A percentile compares a stretch with the other conserved stretches of the same genome.
Conservation (phyloP, 1,140 invertebrate species). For the Trinorchestia longiramus region DNA sequence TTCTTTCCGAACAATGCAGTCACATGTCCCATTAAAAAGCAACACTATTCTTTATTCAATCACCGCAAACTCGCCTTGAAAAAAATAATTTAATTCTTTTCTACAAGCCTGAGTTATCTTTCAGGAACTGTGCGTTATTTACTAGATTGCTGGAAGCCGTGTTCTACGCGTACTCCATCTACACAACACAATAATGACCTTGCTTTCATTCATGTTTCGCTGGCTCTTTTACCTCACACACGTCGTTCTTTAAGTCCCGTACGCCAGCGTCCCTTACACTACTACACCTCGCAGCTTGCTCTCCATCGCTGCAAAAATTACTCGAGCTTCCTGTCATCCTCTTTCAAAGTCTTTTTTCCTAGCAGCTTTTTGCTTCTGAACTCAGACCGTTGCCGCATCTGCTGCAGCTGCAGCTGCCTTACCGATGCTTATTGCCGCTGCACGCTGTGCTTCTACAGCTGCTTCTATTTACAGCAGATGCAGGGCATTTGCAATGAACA, state of each 20-base stretch:
- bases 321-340: background rate
- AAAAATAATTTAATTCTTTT: background rate
- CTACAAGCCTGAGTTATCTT: background rate
- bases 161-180: background rate
- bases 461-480: background rate
- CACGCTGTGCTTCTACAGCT: background rate
- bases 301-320: background rate
- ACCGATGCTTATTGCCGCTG: constrained; percentile 10
- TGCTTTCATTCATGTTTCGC: constrained; percentile 5
- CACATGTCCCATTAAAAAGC: background rate
- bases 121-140: background rate
- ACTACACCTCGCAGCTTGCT: constrained; percentile 4
- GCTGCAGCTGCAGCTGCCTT: constrained; percentile 3
- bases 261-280: background rate
- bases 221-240: background rate
- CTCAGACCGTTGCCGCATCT: background rate
- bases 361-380: background rate
- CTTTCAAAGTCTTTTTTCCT: background rate
- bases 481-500: background rate
- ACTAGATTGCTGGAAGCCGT: background rate
- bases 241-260: background rate
- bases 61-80: background rate
- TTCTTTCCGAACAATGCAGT: background rate
- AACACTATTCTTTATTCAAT: background rate
- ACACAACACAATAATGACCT: background rate